Evolutionary conservation across 30 jellyfish, hydroid and myxozoan genomes (phyloP).

Genomic region (Pseudorhiza aurosa): DNA sequence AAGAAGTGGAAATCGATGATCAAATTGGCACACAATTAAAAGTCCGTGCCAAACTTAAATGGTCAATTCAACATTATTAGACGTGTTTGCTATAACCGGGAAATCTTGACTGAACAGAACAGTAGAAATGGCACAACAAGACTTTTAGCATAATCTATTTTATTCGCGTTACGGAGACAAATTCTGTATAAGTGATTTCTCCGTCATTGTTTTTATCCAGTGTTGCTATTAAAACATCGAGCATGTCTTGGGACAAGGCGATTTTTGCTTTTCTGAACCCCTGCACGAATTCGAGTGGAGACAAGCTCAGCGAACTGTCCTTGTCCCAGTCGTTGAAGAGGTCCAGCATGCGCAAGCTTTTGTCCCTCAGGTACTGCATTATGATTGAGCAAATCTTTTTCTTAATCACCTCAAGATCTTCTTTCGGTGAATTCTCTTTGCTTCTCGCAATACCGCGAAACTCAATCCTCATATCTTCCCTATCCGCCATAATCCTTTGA

Average conservation of each 20-base stretch:
- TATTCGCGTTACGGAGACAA: constrained; percentile 42
- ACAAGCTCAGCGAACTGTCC: constrained; percentile 22
- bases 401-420: not conserved
- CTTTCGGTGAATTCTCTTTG: not conserved
- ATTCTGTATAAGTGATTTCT: constrained; percentile 39
- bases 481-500: constrained; percentile 5
- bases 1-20: too few relatives aligned
- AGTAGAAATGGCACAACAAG: too few relatives aligned
- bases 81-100: too few relatives aligned
- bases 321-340: constrained; percentile 73
- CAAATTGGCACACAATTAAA: too few relatives aligned
- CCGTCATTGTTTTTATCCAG: constrained; percentile 62
- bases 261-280: constrained; percentile 51
- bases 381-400: constrained; percentile 25
- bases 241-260: constrained; percentile 57
- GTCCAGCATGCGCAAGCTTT: constrained; percentile 67
- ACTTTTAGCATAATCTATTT: not conserved
- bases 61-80: too few relatives aligned
- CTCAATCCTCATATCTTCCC: not conserved
- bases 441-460: constrained; percentile 28
- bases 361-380: constrained; percentile 18
- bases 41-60: too few relatives aligned
- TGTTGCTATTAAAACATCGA: constrained; percentile 19
- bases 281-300: constrained; percentile 37
- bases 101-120: too few relatives aligned